phyloP scores from a whole-genome alignment of 2,113 vertebrate species.

The Mormyrus lacerda region DNA sequence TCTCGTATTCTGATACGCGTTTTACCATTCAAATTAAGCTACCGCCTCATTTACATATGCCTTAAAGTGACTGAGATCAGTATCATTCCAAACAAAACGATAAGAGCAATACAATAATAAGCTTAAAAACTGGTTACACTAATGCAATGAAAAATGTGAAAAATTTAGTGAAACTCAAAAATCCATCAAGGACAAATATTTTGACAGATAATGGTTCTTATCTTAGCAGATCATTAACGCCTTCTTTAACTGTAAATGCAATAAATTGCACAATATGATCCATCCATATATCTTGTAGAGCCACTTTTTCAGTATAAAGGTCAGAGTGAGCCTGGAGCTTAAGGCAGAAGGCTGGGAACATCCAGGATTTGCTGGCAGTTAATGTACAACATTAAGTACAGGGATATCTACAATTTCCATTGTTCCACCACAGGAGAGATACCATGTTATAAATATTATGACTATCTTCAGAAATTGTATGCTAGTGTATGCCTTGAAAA shows the following conservation, averaged over 20 bases:
- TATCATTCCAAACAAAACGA: background rate
- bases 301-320: background rate
- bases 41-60: background rate
- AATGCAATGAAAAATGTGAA: background rate
- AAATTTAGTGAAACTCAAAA: background rate
- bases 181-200: background rate
- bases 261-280: background rate
- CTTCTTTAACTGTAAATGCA: background rate
- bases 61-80: background rate
- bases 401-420: background rate
- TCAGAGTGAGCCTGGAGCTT: background rate
- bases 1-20: background rate
- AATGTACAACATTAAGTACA: background rate
- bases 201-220: background rate
- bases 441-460: background rate
- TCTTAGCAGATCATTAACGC: background rate
- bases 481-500: background rate
- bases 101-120: background rate
- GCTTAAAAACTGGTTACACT: background rate
- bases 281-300: background rate
- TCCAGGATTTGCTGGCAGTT: background rate
- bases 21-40: background rate
- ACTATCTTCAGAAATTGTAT: background rate
- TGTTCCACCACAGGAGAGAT: background rate
- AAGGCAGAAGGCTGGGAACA: background rate